Conservation (phyloP, 2,797 vertebrate species). For the Esox masquinongy region DNA sequence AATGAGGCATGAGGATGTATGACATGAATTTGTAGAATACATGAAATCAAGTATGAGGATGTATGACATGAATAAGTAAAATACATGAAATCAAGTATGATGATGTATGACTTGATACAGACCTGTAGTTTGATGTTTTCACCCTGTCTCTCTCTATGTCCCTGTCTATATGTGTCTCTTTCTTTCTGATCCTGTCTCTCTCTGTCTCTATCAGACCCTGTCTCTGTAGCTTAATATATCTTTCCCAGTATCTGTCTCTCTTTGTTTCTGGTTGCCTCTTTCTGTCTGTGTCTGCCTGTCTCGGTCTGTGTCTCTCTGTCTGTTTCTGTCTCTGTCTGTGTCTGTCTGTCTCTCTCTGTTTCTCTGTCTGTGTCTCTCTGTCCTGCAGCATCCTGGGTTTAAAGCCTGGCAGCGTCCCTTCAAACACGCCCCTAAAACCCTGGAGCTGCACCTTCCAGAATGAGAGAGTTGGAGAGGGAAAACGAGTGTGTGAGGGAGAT, state of each 20-base stretch:
- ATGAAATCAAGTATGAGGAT: too few relatives aligned
- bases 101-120: background rate
- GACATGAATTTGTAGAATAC: background rate
- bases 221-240: too few relatives aligned
- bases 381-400: conserved; percentile 48
- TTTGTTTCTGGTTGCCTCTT: background rate
- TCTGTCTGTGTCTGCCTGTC: background rate
- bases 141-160: too few relatives aligned
- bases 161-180: too few relatives aligned
- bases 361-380: background rate
- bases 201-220: background rate
- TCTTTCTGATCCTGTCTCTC: too few relatives aligned
- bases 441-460: conserved; percentile 32
- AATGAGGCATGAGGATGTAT: too few relatives aligned
- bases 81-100: too few relatives aligned
- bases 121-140: background rate
- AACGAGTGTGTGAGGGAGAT: background rate
- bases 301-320: conserved; percentile 5
- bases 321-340: background rate
- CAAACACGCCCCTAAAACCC: conserved; percentile 38
- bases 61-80: too few relatives aligned
- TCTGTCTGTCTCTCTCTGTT: background rate
- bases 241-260: background rate
- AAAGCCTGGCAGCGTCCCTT: conserved; percentile 49
- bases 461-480: too few relatives aligned